Evolutionary conservation across 2,113 vertebrate species (phyloP).

Genomic region (Rutilus rutilus): DNA sequence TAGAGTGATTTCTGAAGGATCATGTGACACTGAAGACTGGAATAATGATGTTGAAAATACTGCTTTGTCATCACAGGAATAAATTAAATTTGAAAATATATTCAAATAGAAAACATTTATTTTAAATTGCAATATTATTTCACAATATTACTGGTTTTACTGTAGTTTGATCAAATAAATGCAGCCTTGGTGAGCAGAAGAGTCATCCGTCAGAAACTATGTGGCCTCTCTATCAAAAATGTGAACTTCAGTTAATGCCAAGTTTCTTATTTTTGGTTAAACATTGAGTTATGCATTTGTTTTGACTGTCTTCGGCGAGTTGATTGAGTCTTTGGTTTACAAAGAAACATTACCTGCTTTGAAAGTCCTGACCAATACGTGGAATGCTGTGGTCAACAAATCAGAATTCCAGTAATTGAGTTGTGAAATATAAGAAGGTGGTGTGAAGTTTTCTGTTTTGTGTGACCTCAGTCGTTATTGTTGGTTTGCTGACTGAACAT

Average conservation of each 20-base stretch:
- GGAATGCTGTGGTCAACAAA: neutral
- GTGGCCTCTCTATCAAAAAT: neutral
- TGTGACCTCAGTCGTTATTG: neutral
- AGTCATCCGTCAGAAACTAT: neutral
- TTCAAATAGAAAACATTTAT: neutral
- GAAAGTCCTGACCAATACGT: neutral
- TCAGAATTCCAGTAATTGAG: neutral
- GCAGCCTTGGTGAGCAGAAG: neutral
- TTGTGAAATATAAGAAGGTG: neutral
- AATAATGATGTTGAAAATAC: neutral
- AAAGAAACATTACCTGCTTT: neutral
- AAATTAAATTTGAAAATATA: neutral
- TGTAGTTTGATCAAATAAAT: neutral
- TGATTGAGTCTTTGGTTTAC: neutral
- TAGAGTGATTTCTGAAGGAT: neutral
- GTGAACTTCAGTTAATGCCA: neutral
- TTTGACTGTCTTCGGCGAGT: neutral
- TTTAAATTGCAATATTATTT: neutral
- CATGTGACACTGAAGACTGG: neutral
- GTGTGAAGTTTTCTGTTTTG: conserved; percentile 3
- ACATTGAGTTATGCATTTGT: neutral
- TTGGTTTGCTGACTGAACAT: neutral
- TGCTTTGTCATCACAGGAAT: neutral
- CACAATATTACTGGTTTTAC: neutral
- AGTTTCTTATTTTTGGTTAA: neutral